Conservation (phyloP, 2,113 vertebrate genomes). For the Pterocles gutturalis region DNA sequence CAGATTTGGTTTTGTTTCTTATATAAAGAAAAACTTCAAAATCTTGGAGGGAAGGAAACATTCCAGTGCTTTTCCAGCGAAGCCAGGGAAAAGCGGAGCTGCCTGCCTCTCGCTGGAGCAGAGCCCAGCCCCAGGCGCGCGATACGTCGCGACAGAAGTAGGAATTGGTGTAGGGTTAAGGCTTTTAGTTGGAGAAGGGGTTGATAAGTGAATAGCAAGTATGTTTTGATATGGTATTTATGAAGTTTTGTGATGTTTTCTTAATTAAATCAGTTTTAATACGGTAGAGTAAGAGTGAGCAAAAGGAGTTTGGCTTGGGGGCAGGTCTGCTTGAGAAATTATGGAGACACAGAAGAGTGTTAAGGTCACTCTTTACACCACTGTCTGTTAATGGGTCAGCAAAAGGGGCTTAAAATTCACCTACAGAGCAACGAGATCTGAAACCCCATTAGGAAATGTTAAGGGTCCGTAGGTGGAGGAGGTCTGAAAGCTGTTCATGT, state of each 20-base stretch:
- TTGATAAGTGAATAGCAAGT: background rate
- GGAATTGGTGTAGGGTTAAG: background rate
- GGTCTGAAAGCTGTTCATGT: background rate
- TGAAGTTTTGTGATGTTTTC: background rate
- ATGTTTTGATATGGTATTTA: background rate
- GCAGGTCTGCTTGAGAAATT: background rate
- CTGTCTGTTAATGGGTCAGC: background rate
- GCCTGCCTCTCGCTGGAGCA: background rate
- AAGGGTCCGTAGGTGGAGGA: background rate
- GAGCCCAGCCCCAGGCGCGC: fast-evolving
- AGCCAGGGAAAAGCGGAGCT: fast-evolving
- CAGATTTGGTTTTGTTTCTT: background rate
- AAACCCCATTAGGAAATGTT: background rate
- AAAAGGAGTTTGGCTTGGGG: background rate
- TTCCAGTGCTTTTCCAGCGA: background rate
- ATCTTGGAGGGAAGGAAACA: background rate
- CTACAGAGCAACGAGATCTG: background rate
- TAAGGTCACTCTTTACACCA: background rate
- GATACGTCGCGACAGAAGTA: background rate
- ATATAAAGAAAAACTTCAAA: background rate
- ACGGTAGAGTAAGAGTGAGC: background rate
- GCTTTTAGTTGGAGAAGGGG: background rate
- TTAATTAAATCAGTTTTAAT: background rate
- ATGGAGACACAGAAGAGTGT: too few relatives aligned
- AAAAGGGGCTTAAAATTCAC: background rate